Evolutionary conservation across 2,888 invertebrate species (phyloP), one percentile per base, ranked within the genome.

Genomic region (Campoplex capitator): DNA sequence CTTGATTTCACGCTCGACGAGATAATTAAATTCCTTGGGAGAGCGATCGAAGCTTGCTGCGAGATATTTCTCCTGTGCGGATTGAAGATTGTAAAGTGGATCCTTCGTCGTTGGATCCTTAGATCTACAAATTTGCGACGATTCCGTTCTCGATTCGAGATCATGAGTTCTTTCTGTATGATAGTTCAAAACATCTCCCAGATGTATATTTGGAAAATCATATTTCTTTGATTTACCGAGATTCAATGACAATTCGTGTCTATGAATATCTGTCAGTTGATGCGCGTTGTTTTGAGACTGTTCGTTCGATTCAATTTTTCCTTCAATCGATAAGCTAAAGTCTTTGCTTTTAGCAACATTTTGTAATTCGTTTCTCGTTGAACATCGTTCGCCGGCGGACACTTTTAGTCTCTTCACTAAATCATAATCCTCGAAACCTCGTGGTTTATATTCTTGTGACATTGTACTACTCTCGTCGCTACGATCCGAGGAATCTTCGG

Each of bases 341-440:
- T 92, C 91, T 28, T 90, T 92, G 0, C 89, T 81, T 35, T 90
- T 91, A 0, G 77, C 18, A 0, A 71, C 9, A 6, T 45, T 80
- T 11, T 89, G 88, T 4, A 48, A 71, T 11, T 90, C 89, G 54
- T 90, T 89, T 4, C 71, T 23, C 18, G 38, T 51, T 2, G 35
- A 56, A 13, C n/a, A 45, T 38, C 83, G 58, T 8, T 91, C 91
- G 4, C 91, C 91, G 58, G 91, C 88, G 3, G 91, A 90, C 0
- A 92, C 70, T 48, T 92, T 92, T 9, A 93, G 42, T 32, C 93
- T 92, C 62, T 91, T 92, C 0, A 92, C 86, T 4, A 90, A 89
- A 11, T 92, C 92, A 86, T 92, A 93, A 45, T 92, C 92, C 68
- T 92, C 92, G 67, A 91, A 93, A 7, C 90, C 89, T 62, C 92